A percentile compares a stretch with the other conserved stretches of the same genome.
phyloP scores from a whole-genome alignment of 2,113 vertebrate genomes.

The Heloderma charlesbogerti region DNA sequence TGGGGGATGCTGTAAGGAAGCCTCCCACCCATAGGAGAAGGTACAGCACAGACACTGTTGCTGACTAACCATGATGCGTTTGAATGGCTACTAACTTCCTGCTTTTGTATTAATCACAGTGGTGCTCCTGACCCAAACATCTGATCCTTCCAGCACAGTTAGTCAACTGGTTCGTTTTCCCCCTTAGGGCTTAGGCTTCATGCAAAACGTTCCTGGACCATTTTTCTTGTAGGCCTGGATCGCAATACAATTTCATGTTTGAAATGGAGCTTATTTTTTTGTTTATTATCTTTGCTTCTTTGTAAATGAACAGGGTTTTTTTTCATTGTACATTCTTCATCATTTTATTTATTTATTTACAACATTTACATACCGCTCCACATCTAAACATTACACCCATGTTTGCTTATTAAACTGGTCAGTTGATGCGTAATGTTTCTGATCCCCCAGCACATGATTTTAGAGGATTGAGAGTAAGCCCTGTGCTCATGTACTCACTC shows the following conservation, averaged over 20 bases:
- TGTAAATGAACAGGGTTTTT: neutral
- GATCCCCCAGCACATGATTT: neutral
- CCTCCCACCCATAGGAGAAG: constrained; percentile 95
- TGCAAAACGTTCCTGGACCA: neutral
- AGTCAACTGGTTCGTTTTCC: constrained; percentile 29
- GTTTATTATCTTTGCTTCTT: neutral
- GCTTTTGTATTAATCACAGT: constrained; percentile 31
- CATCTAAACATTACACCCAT: too few relatives aligned
- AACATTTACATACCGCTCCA: too few relatives aligned
- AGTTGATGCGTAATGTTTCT: neutral
- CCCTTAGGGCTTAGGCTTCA: neutral
- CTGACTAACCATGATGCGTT: constrained; percentile 72
- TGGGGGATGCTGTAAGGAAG: constrained; percentile 88
- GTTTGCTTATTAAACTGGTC: neutral
- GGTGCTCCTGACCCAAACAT: neutral
- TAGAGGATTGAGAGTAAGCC: neutral
- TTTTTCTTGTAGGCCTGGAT: neutral
- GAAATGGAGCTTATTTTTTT: neutral
- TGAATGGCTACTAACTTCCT: constrained; percentile 76
- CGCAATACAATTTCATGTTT: neutral
- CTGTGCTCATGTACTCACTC: neutral
- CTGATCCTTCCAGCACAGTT: neutral
- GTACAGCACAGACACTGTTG: constrained; percentile 79
- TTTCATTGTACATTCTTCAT: neutral
- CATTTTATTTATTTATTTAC: too few relatives aligned